Conservation (phyloP, 2,888 invertebrate genomes). For the Monoplex corrugatus region DNA sequence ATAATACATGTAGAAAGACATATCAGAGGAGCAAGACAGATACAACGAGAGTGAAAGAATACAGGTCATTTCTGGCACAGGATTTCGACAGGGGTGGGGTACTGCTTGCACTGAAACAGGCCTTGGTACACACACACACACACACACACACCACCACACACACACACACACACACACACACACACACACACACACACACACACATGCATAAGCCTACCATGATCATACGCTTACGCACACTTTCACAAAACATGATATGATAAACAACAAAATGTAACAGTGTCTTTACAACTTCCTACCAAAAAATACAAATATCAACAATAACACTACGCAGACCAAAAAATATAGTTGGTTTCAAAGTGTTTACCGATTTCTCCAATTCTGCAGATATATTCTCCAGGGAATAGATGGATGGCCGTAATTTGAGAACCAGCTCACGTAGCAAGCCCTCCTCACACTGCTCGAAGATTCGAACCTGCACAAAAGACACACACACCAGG, state of each 20-base stretch:
- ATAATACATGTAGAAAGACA: too few relatives aligned
- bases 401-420: constrained; percentile 74
- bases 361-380: constrained; percentile 74
- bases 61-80: too few relatives aligned
- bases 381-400: constrained; percentile 77
- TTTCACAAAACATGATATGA: too few relatives aligned
- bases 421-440: constrained; percentile 73
- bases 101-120: too few relatives aligned
- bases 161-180: constrained; percentile 27
- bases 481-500: neutral
- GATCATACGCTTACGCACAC: neutral
- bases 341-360: neutral
- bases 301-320: neutral
- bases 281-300: neutral
- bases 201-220: neutral
- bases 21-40: too few relatives aligned
- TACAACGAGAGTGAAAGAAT: too few relatives aligned
- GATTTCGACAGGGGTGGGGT: too few relatives aligned
- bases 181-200: neutral
- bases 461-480: constrained; percentile 75
- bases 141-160: constrained; percentile 13
- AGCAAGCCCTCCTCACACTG: constrained; percentile 76
- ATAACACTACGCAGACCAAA: neutral
- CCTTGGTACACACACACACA: neutral
- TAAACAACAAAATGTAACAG: neutral